A percentile compares a stretch with the other conserved stretches of the same genome.
phyloP scores from a whole-genome alignment of 2,797 vertebrate genomes.

The Picus viridis region DNA sequence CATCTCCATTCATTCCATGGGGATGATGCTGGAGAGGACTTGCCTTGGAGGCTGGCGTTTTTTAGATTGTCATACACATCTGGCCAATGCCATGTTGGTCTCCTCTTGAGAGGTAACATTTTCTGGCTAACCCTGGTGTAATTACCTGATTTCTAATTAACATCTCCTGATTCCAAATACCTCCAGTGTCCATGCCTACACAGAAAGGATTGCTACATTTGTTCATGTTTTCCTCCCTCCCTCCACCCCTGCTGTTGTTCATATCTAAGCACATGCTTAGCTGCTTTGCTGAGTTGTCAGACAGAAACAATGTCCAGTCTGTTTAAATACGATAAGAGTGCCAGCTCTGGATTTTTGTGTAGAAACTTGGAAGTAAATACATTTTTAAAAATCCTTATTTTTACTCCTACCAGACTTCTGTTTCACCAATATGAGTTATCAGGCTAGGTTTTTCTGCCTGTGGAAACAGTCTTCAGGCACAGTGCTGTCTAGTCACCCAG shows the following conservation, averaged over 20 bases:
- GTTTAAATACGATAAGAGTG: neutral
- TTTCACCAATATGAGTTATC: neutral
- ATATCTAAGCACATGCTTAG: neutral
- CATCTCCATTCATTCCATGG: fast-evolving
- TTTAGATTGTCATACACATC: neutral
- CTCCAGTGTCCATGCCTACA: neutral
- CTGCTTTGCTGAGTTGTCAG: neutral
- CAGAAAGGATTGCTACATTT: neutral
- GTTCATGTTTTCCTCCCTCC: neutral
- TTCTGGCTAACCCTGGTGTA: neutral
- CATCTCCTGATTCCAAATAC: neutral
- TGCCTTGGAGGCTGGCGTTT: neutral
- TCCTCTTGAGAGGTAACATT: neutral
- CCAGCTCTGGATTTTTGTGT: conserved; percentile 2
- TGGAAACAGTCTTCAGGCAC: neutral
- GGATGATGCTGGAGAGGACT: neutral
- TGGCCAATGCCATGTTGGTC: neutral
- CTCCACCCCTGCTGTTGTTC: fast-evolving
- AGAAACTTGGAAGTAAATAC: neutral
- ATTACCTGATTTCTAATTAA: neutral
- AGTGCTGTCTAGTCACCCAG: neutral
- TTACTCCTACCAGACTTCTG: neutral
- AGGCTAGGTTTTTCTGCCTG: neutral
- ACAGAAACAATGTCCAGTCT: neutral
- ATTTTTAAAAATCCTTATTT: neutral